These are phyloP conservation scores for Coptotermes formosanus DNA, from an alignment of 1,140 invertebrate species.

Conservation along the genomic window DNA sequence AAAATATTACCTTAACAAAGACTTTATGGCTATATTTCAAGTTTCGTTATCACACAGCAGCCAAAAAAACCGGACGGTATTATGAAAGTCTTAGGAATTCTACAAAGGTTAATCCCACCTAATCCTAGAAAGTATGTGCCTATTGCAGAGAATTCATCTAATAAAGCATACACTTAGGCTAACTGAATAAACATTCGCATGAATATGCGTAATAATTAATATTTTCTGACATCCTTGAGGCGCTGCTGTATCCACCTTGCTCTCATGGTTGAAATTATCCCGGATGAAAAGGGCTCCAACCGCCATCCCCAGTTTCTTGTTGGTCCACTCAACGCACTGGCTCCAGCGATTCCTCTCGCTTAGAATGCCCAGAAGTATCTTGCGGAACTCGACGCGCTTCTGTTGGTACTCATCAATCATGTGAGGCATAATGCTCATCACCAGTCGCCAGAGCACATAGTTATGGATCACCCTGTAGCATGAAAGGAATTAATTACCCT, in stretches of 20 bases:
- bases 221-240: background rate
- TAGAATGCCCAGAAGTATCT: constrained; percentile 75
- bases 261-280: constrained; percentile 80
- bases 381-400: constrained; percentile 73
- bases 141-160: background rate
- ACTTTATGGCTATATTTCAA: no score
- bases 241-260: constrained; percentile 58
- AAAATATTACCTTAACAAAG: no score
- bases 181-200: background rate
- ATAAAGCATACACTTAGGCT: background rate
- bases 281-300: constrained; percentile 78
- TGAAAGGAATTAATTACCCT: background rate
- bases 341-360: constrained; percentile 75
- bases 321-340: constrained; percentile 79
- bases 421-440: constrained; percentile 76
- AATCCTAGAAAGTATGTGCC: background rate
- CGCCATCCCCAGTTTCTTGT: constrained; percentile 80
- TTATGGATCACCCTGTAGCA: constrained; percentile 71
- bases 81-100: no score
- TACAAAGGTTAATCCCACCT: background rate
- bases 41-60: no score
- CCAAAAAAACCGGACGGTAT: no score
- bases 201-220: background rate
- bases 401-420: constrained; percentile 80
- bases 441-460: constrained; percentile 79